A percentile compares a stretch with the other conserved stretches of the same genome.
phyloP scores from a whole-genome alignment of 1,140 invertebrate genomes.

The Dreissena rostriformis region DNA sequence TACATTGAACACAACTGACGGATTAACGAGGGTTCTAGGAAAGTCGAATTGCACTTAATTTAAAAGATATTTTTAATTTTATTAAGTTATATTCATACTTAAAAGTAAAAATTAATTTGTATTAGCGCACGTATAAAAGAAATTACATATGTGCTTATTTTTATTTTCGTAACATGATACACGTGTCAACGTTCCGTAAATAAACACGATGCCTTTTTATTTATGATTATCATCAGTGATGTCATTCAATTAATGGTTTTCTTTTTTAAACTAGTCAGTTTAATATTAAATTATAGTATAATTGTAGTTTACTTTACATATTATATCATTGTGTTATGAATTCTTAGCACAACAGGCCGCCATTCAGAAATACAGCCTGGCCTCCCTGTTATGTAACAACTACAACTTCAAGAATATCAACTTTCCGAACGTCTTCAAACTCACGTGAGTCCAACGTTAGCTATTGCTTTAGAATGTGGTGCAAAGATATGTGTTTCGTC shows the following conservation, averaged over 20 bases:
- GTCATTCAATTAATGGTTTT: not conserved
- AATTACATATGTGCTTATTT: no score
- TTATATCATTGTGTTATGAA: not conserved
- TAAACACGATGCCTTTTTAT: not conserved
- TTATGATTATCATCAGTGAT: not conserved
- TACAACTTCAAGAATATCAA: constrained; percentile 6
- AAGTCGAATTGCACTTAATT: not conserved
- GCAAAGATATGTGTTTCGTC: no score
- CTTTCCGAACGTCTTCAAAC: constrained; percentile 25
- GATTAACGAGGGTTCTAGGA: no score
- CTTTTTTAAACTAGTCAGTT: no score
- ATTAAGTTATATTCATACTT: no score
- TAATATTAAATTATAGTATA: no score
- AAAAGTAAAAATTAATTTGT: no score
- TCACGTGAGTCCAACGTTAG: not conserved
- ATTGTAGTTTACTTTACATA: not conserved
- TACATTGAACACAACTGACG: not conserved
- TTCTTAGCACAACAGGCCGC: constrained; percentile 11
- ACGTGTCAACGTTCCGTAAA: not conserved
- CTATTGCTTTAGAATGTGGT: no score
- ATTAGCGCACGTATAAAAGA: no score
- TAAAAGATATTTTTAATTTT: no score
- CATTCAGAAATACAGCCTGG: not conserved
- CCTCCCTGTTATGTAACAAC: constrained; percentile 5
- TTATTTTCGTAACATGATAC: no score